Base-by-base conservation (phyloP, 2,113 vertebrate species). In the Myiozetetes cayanensis region DNA sequence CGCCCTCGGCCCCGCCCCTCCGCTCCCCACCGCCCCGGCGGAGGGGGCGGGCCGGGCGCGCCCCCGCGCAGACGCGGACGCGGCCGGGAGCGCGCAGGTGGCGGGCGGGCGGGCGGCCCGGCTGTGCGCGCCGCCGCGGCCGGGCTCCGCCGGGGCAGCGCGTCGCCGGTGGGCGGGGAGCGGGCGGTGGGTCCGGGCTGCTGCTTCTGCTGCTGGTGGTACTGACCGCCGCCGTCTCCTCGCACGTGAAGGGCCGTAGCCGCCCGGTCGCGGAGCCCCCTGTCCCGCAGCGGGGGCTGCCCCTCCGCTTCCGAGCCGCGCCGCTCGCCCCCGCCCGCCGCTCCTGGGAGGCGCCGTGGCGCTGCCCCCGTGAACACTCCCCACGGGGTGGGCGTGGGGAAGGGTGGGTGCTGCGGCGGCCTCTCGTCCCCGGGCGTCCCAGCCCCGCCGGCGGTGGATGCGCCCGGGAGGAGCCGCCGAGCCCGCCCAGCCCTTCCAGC, bases 371-470 rank as follows among this genome's bases (percentile, higher is more conserved):
- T 49, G 79, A 49, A 37, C 27, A 31, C 73, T 39, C 13, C 53
- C 35, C 31, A 11, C 66, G 53, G 77, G 59, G 76, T 68, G 72
- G 90, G 80, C 55, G 85, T 71, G 67, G 37, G 53, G 21, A n/a
- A 87, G 80, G 83, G 82, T 68, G 85, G 79, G 65, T 59, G 53
- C 85, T 87, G 87, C 86, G 86, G 89, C 66, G 89, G 76, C 85
- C 91, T 79, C 76, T 62, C 21, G 52, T 33, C 13, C 78, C 47
- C 53, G 35, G 75, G 92, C 39, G 85, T 82, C 63, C 33, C 49
- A n/a, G 79, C 86, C 50, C 59, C 31, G 65, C 58, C 43, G 78
- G 73, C 85, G 39, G 81, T 95, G 90, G 93, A 93, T 92, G 93
- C 63, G 76, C 66, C 46, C 81, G 49, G 88, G 90, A 88, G 83